A percentile compares a stretch with the other conserved stretches of the same genome.
phyloP scores from a whole-genome alignment of 92 coral and sea anemone genomes.

The Umimayanthus chanpuru region DNA sequence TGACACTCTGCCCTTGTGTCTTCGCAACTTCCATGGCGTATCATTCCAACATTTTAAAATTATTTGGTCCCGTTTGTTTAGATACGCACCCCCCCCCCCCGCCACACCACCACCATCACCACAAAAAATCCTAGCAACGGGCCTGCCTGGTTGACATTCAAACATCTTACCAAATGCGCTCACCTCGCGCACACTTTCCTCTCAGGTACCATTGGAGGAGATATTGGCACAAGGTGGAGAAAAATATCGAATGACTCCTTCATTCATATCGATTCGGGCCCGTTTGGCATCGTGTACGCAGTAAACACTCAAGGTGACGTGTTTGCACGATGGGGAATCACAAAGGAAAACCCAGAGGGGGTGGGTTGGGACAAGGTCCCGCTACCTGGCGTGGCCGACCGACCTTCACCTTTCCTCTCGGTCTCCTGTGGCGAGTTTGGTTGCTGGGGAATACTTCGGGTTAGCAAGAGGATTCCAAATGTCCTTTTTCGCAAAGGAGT shows the following conservation, averaged over 20 bases:
- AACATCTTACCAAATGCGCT: no score
- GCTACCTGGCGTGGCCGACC: not conserved
- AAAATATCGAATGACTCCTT: not conserved
- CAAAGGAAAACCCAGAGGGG: conserved; percentile 33
- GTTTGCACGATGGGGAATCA: conserved; percentile 39
- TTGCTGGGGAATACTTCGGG: conserved; percentile 26
- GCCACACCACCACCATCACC: no score
- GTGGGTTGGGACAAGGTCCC: conserved; percentile 41
- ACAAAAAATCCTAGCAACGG: no score
- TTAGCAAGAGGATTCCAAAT: no score
- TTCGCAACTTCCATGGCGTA: no score
- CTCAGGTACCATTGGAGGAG: conserved; percentile 23
- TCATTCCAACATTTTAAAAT: no score
- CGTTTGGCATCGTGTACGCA: conserved; percentile 46
- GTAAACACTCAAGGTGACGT: not conserved
- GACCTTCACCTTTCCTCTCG: not conserved
- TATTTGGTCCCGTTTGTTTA: no score
- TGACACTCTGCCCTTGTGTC: no score
- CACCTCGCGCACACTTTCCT: no score
- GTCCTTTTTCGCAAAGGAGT: conserved; percentile 20
- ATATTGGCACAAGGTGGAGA: conserved; percentile 16
- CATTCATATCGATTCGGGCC: conserved; percentile 48
- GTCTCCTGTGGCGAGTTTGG: conserved; percentile 47
- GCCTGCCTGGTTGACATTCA: no score
- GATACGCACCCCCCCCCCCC: no score